Evolutionary conservation across 2,888 invertebrate genomes (phyloP), one percentile per base, ranked within the genome.

Genomic region (Pristionchus entomophagus): DNA sequence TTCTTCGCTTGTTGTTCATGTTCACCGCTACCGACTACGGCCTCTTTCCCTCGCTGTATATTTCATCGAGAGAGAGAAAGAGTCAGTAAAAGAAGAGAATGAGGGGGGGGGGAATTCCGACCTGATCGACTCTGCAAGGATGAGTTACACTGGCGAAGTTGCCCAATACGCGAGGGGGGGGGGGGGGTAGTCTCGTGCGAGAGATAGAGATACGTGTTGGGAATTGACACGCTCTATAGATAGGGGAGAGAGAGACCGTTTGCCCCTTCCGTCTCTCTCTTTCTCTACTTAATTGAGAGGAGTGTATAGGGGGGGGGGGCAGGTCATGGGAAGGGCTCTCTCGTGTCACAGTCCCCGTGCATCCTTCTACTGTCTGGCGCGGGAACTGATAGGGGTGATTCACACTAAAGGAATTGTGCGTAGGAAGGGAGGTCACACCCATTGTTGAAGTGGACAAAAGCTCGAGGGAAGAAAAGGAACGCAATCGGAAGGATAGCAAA

Each of bases 31-130:
- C 6, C 45, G 45, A 35, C 56, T 59, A 59, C 56, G 38, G 29
- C 82, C 45, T 59, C 59, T 49, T 82, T 59, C 82, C n/a, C 82
- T n/a, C n/a, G n/a, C n/a, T n/a, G n/a, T 82, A n/a, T 41, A 38
- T 59, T 59, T 49, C 56, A 59, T 32, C 22, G 41, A 19, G 26
- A 35, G 41, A 14, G 32, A 12, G n/a, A n/a, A n/a, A 8, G 45
- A 82, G 35, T 59, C 82, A n/a, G 32, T 32, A 19, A 69, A 59
- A 29, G 17, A 26, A 38, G n/a, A 8, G 8, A 41, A 26, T 45
- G 45, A 45, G 14, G 45, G 14, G 8, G 45, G 45, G 45, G 45
- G 6, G 45, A 14, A n/a, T n/a, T 14, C 8, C 45, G 45, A 45
- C 45, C 29, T 26, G n/a, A 22, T 41, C 77, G n/a, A 41, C n/a